phyloP scores from a whole-genome alignment of 2,113 vertebrate species.

The Cyanistes caeruleus region DNA sequence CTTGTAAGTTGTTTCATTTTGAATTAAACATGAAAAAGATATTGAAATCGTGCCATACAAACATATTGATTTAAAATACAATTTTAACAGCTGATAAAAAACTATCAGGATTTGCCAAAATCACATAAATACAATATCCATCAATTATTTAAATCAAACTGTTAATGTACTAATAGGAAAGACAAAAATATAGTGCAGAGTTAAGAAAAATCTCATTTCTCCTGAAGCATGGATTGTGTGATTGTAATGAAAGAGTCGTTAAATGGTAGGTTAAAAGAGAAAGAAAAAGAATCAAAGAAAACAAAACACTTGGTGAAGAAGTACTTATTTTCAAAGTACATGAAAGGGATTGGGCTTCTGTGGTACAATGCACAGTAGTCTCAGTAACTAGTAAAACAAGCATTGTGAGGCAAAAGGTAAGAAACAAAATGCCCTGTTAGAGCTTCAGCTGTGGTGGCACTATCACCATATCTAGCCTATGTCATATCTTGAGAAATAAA shows the following conservation, averaged over 20 bases:
- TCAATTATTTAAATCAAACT: neutral
- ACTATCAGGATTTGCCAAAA: neutral
- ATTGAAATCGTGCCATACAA: neutral
- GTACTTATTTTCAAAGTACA: neutral
- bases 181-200: neutral
- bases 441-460: neutral
- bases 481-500: neutral
- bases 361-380: neutral
- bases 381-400: neutral
- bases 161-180: neutral
- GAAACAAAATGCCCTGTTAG: neutral
- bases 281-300: neutral
- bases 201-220: neutral
- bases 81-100: neutral
- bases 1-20: neutral
- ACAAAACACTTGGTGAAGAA: neutral
- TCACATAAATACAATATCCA: neutral
- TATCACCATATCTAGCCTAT: neutral
- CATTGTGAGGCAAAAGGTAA: neutral
- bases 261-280: neutral
- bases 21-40: neutral
- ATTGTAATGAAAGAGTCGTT: neutral
- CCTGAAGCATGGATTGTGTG: neutral
- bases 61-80: neutral
- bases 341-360: neutral